phyloP scores from a whole-genome alignment of 2,113 vertebrate species.

The Aegypius monachus region DNA sequence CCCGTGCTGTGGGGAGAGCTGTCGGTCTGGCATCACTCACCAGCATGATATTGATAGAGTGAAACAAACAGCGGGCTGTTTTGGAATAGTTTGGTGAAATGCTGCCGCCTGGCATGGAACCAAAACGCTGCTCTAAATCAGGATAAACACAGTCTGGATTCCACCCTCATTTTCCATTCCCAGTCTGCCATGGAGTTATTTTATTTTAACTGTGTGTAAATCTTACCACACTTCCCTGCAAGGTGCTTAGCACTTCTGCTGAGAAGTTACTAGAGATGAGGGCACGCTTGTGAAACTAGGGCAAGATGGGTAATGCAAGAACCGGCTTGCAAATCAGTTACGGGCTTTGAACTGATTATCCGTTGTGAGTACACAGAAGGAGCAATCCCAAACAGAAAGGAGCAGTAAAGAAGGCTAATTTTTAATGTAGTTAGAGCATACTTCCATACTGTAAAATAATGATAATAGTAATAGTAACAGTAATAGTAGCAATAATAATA shows the following conservation, averaged over 20 bases:
- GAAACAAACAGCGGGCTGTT: slow-evolving; percentile 50
- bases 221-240: background rate
- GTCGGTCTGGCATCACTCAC: background rate
- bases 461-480: background rate
- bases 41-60: background rate
- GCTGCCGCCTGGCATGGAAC: slow-evolving; percentile 30
- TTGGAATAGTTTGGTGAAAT: slow-evolving; percentile 48
- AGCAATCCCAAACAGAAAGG: background rate
- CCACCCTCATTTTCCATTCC: slow-evolving; percentile 9
- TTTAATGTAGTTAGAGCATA: background rate
- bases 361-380: background rate
- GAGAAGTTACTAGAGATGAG: background rate
- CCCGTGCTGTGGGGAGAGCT: background rate
- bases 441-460: background rate
- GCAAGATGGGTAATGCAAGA: background rate
- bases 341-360: background rate
- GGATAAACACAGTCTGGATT: slow-evolving; percentile 69
- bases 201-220: slow-evolving; percentile 25
- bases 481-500: background rate
- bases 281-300: background rate
- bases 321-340: background rate
- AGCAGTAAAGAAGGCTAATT: background rate
- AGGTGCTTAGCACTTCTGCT: background rate
- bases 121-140: slow-evolving; percentile 56
- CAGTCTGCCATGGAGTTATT: slow-evolving; percentile 17